phyloP scores from a whole-genome alignment of 2,888 invertebrate species.

The Apotomis turbidana region DNA sequence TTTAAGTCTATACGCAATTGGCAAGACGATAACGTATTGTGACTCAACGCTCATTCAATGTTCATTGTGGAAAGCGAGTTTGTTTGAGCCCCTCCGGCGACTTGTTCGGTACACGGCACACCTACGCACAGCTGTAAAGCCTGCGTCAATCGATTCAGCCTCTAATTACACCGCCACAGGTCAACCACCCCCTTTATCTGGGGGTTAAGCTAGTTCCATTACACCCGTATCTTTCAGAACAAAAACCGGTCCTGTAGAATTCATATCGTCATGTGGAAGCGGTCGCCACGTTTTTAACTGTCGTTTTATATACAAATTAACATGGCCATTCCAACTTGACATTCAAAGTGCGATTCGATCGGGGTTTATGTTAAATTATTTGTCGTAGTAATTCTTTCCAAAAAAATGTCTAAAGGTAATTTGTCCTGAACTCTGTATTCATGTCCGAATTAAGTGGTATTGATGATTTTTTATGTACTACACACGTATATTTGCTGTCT shows the following conservation, averaged over 20 bases:
- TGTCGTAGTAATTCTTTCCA: not conserved
- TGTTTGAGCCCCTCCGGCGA: constrained; percentile 1
- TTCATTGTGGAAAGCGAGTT: constrained; percentile 14
- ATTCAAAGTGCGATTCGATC: constrained; percentile 3
- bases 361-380: constrained; percentile 7
- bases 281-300: not conserved
- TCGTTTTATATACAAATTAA: constrained; percentile 3
- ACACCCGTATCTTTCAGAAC: constrained; percentile 13
- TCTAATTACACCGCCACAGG: constrained; percentile 33
- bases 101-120: not conserved
- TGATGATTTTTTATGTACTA: too few species aligned
- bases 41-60: constrained; percentile 29
- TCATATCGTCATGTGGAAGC: constrained; percentile 14
- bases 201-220: constrained; percentile 31
- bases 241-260: constrained; percentile 31
- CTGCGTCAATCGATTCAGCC: constrained; percentile 36
- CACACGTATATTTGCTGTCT: too few species aligned
- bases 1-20: constrained; percentile 23
- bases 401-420: not conserved
- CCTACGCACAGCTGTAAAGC: constrained; percentile 7
- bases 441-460: too few species aligned
- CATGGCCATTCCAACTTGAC: constrained; percentile 14
- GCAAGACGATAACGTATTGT: not conserved
- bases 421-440: too few species aligned
- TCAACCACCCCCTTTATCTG: constrained; percentile 38